Base-by-base conservation (phyloP, 2,888 invertebrate genomes). In the Sphecodes monilicornis region DNA sequence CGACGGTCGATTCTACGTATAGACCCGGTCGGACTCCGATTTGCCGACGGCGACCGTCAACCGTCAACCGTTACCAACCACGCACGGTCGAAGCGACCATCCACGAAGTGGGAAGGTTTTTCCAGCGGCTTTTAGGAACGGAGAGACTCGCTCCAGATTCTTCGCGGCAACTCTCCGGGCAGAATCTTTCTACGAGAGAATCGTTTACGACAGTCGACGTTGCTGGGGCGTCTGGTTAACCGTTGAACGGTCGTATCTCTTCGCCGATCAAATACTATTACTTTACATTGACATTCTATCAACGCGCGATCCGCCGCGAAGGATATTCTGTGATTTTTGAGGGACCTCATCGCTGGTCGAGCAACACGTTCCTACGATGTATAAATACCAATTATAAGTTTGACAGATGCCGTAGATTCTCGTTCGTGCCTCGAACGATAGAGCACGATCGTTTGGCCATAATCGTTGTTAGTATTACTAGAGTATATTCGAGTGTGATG, bases 341-440 rank as follows among this genome's bases (percentile, higher is more conserved):
- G 66, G 86, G 69, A 78, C 73, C 46, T 70, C 50, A 71, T 89
- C 88, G 89, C 89, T 88, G 89, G 89, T 69, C 89, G 89, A 84
- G 79, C 36, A 84, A 80, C 57, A 75, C 76, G 84, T 72, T 84
- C 76, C 76, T 76, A 54, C 70, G 74, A 54, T 54, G 54, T 54
- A n/a, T 54, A 54, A 54, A 74, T 41, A 75, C 32, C 43, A 39
- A 68, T 69, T 69, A 22, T 26, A 68, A 26, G 46, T 69, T 39
- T 29, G 50, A 50, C 36, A 68, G 36, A 66, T 10, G 32, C 66
- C 66, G 66, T 66, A 66, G 66, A 66, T 39, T 39, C 39, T 39
- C 68, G 36, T 36, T 39, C 68, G 68, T 13, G 13, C n/a, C 39
- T 36, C 68, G 68, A n/a, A 66, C 66, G 66, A 11, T 66, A 36